Evolutionary conservation across 2,888 invertebrate species (phyloP), one percentile per base, ranked within the genome.

Genomic region (Masnerella sp.): DNA sequence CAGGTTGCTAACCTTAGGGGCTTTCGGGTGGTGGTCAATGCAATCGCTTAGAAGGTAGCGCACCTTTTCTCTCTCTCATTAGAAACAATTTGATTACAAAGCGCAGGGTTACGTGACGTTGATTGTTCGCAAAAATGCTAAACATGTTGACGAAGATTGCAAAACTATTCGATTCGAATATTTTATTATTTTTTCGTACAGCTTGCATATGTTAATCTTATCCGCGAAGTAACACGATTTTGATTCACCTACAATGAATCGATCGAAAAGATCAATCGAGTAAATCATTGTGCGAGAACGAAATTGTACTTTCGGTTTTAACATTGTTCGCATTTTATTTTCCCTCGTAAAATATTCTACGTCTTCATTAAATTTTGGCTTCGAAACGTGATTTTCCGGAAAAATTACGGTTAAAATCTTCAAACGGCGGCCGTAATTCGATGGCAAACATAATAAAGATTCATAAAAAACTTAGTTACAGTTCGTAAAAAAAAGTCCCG

Each of bases 61-160:
- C 64, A 49, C 64, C 58, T 69, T 69, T 74, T 74, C 69, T 69
- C 69, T 62, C 73, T 64, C 74, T 68, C 73, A 74, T 74, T 74
- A 74, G 58, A 58, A 69, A 69, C 64, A 64, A 74, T 74, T 74
- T 74, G 74, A 69, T 69, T 74, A 69, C 69, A 69, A 74, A 74
- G 74, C 58, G 54, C 59, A 36, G 54, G 52, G 54, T 74, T 68
- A 68, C 68, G 68, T 59, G 58, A 58, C 45, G 73, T 56, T 64
- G 62, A 74, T 68, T 67, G 73, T 73, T 59, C 58, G 25, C 52
- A 62, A 74, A 74, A 68, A 74, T 68, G 56, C 58, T 62, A 54
- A 45, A 58, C 52, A 58, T 52, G 65, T 47, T 42, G 43, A 32
- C 36, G 20, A 43, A 30, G 17, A 36, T 65, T 65, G 54, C 65